These are phyloP conservation scores for Neoscelio sp. DNA, from an alignment of 2,888 invertebrate genomes.

Conservation along the genomic window DNA sequence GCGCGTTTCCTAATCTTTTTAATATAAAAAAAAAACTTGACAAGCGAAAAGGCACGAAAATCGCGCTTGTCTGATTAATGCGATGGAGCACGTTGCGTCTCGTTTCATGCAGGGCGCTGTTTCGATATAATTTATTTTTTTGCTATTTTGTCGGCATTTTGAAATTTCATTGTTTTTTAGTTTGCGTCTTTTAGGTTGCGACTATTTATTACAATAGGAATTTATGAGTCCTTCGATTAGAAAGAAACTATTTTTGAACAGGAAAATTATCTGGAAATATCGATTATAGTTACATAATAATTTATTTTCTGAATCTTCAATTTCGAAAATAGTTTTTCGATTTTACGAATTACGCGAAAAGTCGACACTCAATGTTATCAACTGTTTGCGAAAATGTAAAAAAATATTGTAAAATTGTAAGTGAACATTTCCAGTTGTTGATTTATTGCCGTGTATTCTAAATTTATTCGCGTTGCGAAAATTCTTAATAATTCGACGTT, in stretches of 20 bases:
- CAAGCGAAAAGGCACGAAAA: slow-evolving; percentile 37
- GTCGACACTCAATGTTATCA: slow-evolving; percentile 13
- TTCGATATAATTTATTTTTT: slow-evolving; percentile 47
- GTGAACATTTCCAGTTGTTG: slow-evolving; percentile 11
- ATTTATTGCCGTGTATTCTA: too few relatives aligned
- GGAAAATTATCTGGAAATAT: too few relatives aligned
- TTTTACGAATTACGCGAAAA: too few relatives aligned
- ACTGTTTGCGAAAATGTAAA: slow-evolving; percentile 11
- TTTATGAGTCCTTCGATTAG: too few relatives aligned
- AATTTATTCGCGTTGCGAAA: slow-evolving; percentile 51
- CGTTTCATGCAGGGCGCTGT: slow-evolving; percentile 56
- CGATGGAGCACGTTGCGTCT: slow-evolving; percentile 49
- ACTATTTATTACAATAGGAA: too few relatives aligned
- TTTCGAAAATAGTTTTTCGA: too few relatives aligned
- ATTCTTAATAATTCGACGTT: too few relatives aligned
- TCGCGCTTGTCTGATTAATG: slow-evolving; percentile 51
- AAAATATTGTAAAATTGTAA: slow-evolving; percentile 26
- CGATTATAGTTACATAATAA: too few relatives aligned
- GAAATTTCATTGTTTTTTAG: slow-evolving; percentile 21
- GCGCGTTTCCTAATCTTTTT: slow-evolving; percentile 64
- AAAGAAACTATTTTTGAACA: too few relatives aligned
- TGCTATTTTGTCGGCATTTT: not conserved
- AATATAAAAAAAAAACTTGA: slow-evolving; percentile 34
- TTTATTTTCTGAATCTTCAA: too few relatives aligned
- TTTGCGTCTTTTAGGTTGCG: slow-evolving; percentile 29